These are phyloP conservation scores for Mormyrops attenuatus DNA, from an alignment of 2,797 vertebrate species.

Conservation along the genomic window DNA sequence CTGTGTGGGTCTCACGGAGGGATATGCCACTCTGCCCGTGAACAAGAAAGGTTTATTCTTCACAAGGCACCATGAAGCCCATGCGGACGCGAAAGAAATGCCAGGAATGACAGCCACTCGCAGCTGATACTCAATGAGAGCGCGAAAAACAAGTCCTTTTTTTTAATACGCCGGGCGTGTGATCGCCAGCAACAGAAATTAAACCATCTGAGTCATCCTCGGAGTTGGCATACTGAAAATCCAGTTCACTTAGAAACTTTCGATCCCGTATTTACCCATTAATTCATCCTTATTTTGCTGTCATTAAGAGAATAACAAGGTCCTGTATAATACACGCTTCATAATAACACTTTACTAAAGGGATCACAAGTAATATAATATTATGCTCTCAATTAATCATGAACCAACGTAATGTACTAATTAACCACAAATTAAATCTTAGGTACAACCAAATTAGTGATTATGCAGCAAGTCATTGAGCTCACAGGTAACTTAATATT, in stretches of 20 bases:
- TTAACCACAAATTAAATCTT: not conserved
- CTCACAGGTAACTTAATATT: not conserved
- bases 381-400: not conserved
- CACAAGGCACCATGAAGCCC: constrained; percentile 53
- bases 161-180: constrained; percentile 41
- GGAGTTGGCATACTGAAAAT: not conserved
- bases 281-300: not conserved
- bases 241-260: not conserved
- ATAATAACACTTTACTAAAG: not conserved
- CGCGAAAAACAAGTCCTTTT: constrained; percentile 44
- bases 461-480: not conserved
- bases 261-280: not conserved
- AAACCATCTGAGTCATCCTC: constrained; percentile 37
- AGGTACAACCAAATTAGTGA: not conserved
- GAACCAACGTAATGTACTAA: not conserved
- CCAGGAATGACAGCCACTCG: constrained; percentile 45
- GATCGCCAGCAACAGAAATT: constrained; percentile 48
- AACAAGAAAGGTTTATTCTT: constrained; percentile 56
- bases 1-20: constrained; percentile 36
- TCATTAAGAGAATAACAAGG: not conserved
- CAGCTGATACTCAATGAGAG: constrained; percentile 51
- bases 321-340: not conserved
- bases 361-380: not conserved
- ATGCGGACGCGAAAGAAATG: constrained; percentile 49
- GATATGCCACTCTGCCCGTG: constrained; percentile 42